Evolutionary conservation across 1,140 invertebrate species (phyloP), one percentile per base, ranked within the genome.

Genomic region (Hypsibius dujardini): DNA sequence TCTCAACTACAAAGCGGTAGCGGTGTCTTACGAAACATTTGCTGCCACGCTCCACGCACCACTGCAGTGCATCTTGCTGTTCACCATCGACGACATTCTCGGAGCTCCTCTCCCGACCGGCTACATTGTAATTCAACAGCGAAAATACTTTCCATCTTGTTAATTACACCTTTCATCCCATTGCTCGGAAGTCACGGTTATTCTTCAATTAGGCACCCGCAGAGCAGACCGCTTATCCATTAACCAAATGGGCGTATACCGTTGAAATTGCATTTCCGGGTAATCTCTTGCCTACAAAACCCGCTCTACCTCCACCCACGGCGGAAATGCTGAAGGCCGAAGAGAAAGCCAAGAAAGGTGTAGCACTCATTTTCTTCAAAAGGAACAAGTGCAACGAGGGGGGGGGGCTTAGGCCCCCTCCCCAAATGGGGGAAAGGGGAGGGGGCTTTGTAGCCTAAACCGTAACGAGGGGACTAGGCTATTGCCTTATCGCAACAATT

Each of bases 281-380:
- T 42, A 42, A 7, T 14, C 7, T 67, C 3, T 42, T 67, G 3
- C 3, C 7, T 42, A 67, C 7, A 3, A 67, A 67, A 42, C 62
- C 62, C 3, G 7, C 62, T 14, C 42, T 42, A 3, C 62, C 62
- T 3, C 62, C 62, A 67, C 62, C 62, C 3, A 67, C 62, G 42
- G 12, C 62, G 3, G 62, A 67, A 42, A 3, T 14, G 42, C 62
- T 67, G 7, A 67, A 67, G 45, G 62, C 62, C 62, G 62, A 67
- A 67, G 7, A 14, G 62, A 67, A 7, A 67, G 62, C 62, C 7
- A 67, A 67, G 45, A 7, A 67, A 42, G 42, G 42, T 67, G 62
- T n/a, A 56, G 50, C n/a, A n/a, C n/a, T n/a, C n/a, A n/a, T n/a
- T n/a, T n/a, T n/a, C n/a, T n/a, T n/a, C n/a, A n/a, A n/a, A n/a